Percentiles rank a stretch among this genome's conserved stretches.
Conservation (phyloP, 2,113 vertebrate species). For the Romanogobio albipinnatus region DNA sequence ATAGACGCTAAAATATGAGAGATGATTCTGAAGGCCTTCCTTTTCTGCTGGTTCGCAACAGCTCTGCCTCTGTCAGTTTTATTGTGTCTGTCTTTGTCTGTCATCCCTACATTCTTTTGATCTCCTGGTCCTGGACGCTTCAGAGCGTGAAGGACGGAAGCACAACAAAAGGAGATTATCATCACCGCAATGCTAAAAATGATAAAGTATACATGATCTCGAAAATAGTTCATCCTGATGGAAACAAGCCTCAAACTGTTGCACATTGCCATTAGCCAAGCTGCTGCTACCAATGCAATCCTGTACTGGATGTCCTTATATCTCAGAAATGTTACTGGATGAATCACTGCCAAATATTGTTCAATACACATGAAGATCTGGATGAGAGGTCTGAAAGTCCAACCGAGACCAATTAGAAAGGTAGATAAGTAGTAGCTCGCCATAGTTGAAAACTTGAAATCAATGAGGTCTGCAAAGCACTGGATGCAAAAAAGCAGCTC, state of each 20-base stretch:
- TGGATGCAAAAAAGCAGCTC: slow-evolving; percentile 33
- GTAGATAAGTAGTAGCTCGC: not conserved
- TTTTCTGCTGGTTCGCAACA: slow-evolving; percentile 37
- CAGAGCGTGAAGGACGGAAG: slow-evolving; percentile 38
- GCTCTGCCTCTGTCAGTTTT: not conserved
- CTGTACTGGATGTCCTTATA: slow-evolving; percentile 41
- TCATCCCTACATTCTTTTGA: not conserved
- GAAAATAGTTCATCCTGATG: not conserved
- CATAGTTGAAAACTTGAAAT: not conserved
- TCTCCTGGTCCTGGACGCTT: slow-evolving; percentile 38
- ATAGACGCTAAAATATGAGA: not conserved
- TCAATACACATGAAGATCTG: slow-evolving; percentile 40
- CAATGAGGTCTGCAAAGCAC: not conserved
- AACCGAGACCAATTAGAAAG: slow-evolving; percentile 9
- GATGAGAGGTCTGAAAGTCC: slow-evolving; percentile 25
- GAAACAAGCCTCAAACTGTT: not conserved
- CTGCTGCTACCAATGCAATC: not conserved
- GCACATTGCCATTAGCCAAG: not conserved
- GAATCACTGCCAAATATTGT: slow-evolving; percentile 44
- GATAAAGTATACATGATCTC: not conserved
- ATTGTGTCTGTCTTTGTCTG: not conserved
- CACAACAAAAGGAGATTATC: slow-evolving; percentile 32
- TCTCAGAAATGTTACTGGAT: slow-evolving; percentile 36
- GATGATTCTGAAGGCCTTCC: slow-evolving; percentile 41
- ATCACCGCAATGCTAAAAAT: not conserved